Base-by-base conservation (phyloP, 1,140 invertebrate species). In the Brachionus calyciflorus region DNA sequence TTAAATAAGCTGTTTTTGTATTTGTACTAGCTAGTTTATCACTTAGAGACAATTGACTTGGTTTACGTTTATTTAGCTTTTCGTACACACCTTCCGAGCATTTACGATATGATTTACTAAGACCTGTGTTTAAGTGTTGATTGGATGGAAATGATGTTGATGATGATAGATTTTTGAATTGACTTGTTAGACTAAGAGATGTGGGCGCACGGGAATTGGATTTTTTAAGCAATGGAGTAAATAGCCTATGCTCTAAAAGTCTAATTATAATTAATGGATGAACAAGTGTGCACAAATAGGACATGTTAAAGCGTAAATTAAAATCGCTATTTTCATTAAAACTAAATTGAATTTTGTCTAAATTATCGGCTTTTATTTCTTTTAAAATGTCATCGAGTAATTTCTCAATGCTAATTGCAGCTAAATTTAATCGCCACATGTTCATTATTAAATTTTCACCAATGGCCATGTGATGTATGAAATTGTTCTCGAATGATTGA, bases 221-320 rank as follows among this genome's bases (percentile, higher is more conserved):
- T n/a, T 77, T 77, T 65, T 48, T 77, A 9, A 55, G 14, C 17
- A 68, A 19, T 28, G 48, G 63, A 24, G 60, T 82, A 79, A 87
- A 87, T 19, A 89, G 82, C 53, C 88, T 85, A 80, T 90, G 89
- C 53, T 88, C 85, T 21, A 89, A 82, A 3, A 90, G 82, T 9
- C 89, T 82, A 12, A 90, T 80, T 9, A 89, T 82, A 14, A 90
- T 88, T 4, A 89, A 81, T 0, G 89, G 89, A 79, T 88, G 87
- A 30, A 89, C 82, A 14, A 88, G 81, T 73, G 87, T 83, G 1
- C 88, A 87, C 48, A 88, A 84, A 69, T 84, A 85, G 2, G 84
- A 81, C 48, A 87, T 79, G 75, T 78, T 65, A 37, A 24, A 77
- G 4, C 30, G 7, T 6, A 77, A 30, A 53, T 77, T 49, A n/a